These are phyloP conservation scores for Passerculus sandwichensis DNA, from an alignment of 2,797 vertebrate species.

Conservation along the genomic window DNA sequence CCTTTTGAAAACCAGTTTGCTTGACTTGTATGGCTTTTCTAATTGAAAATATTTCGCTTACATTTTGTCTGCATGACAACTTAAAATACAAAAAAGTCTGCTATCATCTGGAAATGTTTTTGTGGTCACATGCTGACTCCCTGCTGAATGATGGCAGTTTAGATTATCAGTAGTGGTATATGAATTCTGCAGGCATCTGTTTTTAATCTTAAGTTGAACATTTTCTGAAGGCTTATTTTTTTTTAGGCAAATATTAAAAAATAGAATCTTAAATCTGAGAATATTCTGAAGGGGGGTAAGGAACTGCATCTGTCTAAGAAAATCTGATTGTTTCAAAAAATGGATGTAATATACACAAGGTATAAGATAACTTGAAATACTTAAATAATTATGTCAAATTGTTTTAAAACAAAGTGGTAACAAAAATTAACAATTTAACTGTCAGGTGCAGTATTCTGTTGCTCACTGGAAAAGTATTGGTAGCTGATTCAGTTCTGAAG, in stretches of 20 bases:
- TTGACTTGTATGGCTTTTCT: background rate
- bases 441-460: fast-evolving
- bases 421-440: background rate
- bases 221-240: background rate
- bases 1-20: background rate
- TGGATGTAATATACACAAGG: fast-evolving
- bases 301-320: background rate
- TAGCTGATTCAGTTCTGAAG: background rate
- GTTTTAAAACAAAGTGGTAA: background rate
- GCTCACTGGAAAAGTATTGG: background rate
- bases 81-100: background rate
- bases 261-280: background rate
- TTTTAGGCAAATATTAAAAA: background rate
- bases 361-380: background rate
- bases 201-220: background rate
- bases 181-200: background rate
- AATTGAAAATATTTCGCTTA: background rate
- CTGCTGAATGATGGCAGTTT: background rate
- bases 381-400: background rate
- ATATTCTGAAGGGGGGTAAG: background rate
- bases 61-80: fast-evolving
- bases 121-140: background rate
- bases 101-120: background rate
- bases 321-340: background rate
- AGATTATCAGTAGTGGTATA: background rate